Evolutionary conservation across 2,888 invertebrate genomes (phyloP).

Genomic region (Sinhomidia bicolor): DNA sequence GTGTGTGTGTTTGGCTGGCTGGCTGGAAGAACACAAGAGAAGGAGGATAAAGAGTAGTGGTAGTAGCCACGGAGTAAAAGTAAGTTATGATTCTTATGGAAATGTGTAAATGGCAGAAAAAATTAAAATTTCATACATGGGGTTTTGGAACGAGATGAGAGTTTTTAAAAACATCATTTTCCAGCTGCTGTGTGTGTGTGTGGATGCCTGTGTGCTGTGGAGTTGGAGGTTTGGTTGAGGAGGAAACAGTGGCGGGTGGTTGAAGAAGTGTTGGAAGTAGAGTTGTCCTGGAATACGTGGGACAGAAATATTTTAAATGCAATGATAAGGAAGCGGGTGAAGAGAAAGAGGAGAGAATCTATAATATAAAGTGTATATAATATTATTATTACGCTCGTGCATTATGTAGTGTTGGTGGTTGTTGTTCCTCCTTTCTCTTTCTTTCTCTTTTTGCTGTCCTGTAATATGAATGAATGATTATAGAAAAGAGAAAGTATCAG

Average conservation of each 20-base stretch:
- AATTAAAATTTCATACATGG: slow-evolving; percentile 69
- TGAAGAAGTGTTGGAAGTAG: not conserved
- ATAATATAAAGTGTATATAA: slow-evolving; percentile 49
- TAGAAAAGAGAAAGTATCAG: slow-evolving; percentile 60
- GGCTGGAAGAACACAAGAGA: no score
- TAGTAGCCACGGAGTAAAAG: not conserved
- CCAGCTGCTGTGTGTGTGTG: slow-evolving; percentile 33
- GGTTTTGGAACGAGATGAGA: slow-evolving; percentile 50
- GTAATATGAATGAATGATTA: slow-evolving; percentile 60
- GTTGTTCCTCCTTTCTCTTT: slow-evolving; percentile 30
- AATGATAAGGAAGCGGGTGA: slow-evolving; percentile 51
- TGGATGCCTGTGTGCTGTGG: slow-evolving; percentile 11
- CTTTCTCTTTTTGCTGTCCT: no score
- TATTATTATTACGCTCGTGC: slow-evolving; percentile 43
- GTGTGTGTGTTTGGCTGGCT: not conserved
- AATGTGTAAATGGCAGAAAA: slow-evolving; percentile 68
- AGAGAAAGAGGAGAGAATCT: slow-evolving; percentile 48
- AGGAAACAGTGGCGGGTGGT: slow-evolving; percentile 4
- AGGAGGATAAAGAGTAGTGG: not conserved
- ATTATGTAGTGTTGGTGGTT: slow-evolving; percentile 50
- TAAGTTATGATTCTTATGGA: slow-evolving; percentile 64
- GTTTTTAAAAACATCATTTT: slow-evolving; percentile 52
- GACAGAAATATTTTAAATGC: slow-evolving; percentile 67
- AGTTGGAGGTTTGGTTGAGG: not conserved
- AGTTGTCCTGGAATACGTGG: not conserved